These are phyloP conservation scores for Berghia stephanieae DNA, from an alignment of 1,140 invertebrate genomes.

Conservation along the genomic window DNA sequence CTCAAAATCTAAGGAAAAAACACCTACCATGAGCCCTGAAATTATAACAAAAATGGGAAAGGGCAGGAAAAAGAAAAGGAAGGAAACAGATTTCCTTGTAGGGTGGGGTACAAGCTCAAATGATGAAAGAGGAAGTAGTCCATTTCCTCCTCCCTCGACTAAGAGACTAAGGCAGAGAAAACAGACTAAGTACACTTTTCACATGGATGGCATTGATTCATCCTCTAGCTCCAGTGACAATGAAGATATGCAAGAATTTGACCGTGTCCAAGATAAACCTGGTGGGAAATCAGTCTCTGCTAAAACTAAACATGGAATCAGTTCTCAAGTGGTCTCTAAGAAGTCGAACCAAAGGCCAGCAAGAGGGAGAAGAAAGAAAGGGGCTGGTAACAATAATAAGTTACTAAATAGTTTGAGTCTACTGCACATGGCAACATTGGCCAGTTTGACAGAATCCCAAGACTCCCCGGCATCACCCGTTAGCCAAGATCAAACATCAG, in stretches of 20 bases:
- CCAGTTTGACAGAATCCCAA: slow-evolving; percentile 46
- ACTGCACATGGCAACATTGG: slow-evolving; percentile 60
- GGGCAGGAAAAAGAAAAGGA: too few species aligned
- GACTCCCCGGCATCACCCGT: slow-evolving; percentile 8
- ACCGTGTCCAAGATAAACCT: too few species aligned
- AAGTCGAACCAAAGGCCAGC: not conserved
- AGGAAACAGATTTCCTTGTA: too few species aligned
- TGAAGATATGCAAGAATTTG: too few species aligned
- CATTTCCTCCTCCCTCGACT: not conserved
- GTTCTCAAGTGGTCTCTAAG: too few species aligned
- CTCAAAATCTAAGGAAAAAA: not conserved
- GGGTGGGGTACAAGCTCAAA: too few species aligned
- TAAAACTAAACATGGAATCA: too few species aligned
- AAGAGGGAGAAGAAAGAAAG: slow-evolving; percentile 25
- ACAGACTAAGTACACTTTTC: not conserved
- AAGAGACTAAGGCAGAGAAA: slow-evolving; percentile 8
- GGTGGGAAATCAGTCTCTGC: too few species aligned
- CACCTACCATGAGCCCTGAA: not conserved
- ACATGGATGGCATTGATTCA: not conserved
- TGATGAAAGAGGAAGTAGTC: slow-evolving; percentile 9
- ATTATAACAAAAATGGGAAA: slow-evolving; percentile 11
- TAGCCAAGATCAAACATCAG: not conserved
- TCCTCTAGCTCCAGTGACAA: too few species aligned
- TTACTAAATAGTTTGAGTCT: slow-evolving; percentile 55
- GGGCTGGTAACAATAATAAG: slow-evolving; percentile 35